Evolutionary conservation across 64 coral and sea anemone genomes (phyloP).

Genomic region (Actinia equina): DNA sequence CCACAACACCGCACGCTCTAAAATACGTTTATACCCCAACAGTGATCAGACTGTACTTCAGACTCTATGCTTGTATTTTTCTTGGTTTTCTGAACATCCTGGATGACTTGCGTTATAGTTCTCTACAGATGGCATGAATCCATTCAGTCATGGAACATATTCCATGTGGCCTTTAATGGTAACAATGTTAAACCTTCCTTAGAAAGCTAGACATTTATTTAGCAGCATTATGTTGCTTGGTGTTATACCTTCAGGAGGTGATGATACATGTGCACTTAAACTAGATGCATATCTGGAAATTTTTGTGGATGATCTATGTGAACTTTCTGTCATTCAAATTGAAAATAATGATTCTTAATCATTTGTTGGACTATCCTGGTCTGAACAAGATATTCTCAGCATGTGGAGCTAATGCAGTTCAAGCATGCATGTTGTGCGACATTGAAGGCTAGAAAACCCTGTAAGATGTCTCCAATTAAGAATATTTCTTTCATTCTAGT

Average conservation of each 20-base stretch:
- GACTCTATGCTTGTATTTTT: constrained; percentile 17
- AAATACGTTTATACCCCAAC: neutral
- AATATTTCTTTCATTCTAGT: neutral
- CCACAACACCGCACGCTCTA: constrained; percentile 13
- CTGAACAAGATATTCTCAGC: constrained; percentile 36
- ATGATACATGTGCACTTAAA: neutral
- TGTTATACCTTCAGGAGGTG: constrained; percentile 16
- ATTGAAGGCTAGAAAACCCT: constrained; percentile 30
- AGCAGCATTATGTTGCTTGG: constrained; percentile 36
- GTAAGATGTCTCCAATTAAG: no score
- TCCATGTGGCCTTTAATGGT: constrained; percentile 52
- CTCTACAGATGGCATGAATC: constrained; percentile 48
- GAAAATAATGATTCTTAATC: constrained; percentile 7
- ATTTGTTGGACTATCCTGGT: constrained; percentile 35
- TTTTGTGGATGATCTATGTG: constrained; percentile 34
- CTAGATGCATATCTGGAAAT: constrained; percentile 44
- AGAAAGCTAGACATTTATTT: constrained; percentile 19
- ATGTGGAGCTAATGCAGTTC: constrained; percentile 37
- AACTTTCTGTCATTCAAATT: constrained; percentile 18
- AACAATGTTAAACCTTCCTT: constrained; percentile 23
- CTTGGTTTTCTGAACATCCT: constrained; percentile 38
- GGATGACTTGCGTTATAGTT: constrained; percentile 24
- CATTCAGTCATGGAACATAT: constrained; percentile 33
- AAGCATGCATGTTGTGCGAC: constrained; percentile 54
- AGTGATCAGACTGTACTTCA: constrained; percentile 27